Conservation (phyloP, 2,797 vertebrate species). For the Bucorvus abyssinicus region DNA sequence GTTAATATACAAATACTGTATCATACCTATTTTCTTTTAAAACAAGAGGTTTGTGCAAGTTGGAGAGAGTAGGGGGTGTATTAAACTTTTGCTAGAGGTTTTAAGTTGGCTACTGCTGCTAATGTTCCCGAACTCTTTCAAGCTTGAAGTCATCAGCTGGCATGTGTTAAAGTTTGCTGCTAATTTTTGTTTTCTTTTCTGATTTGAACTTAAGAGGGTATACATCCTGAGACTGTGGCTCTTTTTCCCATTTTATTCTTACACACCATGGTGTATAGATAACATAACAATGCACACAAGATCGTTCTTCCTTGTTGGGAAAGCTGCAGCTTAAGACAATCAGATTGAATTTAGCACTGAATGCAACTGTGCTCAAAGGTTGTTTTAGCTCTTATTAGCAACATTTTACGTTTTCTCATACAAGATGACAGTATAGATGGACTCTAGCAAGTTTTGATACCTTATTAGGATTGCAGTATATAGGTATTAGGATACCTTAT, state of each 20-base stretch:
- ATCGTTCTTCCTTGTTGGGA: background rate
- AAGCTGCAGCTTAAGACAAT: background rate
- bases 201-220: background rate
- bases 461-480: background rate
- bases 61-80: background rate
- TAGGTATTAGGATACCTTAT: background rate
- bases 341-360: background rate
- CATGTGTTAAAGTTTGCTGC: background rate
- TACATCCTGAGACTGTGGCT: background rate
- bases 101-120: background rate
- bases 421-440: background rate
- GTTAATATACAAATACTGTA: background rate
- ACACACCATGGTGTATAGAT: rapidly evolving
- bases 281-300: background rate
- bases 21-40: background rate
- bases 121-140: background rate
- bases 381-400: background rate
- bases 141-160: background rate
- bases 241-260: background rate
- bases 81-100: background rate
- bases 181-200: background rate
- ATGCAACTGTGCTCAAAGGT: background rate
- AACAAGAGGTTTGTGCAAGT: background rate
- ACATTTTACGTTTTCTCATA: background rate
- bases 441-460: background rate